Evolutionary conservation across 2,888 invertebrate genomes (phyloP).

Genomic region (Sisyra terminalis): DNA sequence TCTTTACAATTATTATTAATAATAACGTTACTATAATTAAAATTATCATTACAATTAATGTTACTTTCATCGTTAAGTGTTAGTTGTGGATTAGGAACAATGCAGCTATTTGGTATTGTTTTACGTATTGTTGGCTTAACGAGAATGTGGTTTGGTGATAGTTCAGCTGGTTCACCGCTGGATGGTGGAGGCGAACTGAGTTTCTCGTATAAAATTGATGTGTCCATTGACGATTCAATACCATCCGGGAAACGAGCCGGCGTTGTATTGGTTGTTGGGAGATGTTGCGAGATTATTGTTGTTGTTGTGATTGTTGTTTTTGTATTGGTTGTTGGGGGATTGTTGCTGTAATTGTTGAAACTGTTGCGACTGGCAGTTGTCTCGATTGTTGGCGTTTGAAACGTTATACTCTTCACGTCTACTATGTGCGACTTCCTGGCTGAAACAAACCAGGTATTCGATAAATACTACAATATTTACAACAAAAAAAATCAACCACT

Average conservation of each 20-base stretch:
- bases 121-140: background rate
- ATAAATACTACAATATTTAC: too few relatives aligned
- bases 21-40: slow-evolving; percentile 4
- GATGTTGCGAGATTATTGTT: slow-evolving; percentile 24
- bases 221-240: background rate
- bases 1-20: slow-evolving; percentile 4
- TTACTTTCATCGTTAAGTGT: slow-evolving; percentile 1
- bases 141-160: background rate
- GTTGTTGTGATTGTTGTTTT: slow-evolving; percentile 10
- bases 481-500: too few relatives aligned
- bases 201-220: background rate
- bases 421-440: slow-evolving; percentile 43
- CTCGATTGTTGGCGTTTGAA: background rate
- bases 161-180: background rate
- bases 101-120: slow-evolving; percentile 7
- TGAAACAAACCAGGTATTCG: slow-evolving; percentile 29
- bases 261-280: slow-evolving; percentile 3
- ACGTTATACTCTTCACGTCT: slow-evolving; percentile 13
- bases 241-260: background rate
- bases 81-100: slow-evolving; percentile 8
- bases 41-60: slow-evolving; percentile 4
- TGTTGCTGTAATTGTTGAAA: slow-evolving; percentile 4
- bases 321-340: slow-evolving; percentile 8
- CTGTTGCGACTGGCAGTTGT: background rate
- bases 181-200: background rate